Conservation (phyloP, 1,140 invertebrate species). For the Laupala kohalensis region DNA sequence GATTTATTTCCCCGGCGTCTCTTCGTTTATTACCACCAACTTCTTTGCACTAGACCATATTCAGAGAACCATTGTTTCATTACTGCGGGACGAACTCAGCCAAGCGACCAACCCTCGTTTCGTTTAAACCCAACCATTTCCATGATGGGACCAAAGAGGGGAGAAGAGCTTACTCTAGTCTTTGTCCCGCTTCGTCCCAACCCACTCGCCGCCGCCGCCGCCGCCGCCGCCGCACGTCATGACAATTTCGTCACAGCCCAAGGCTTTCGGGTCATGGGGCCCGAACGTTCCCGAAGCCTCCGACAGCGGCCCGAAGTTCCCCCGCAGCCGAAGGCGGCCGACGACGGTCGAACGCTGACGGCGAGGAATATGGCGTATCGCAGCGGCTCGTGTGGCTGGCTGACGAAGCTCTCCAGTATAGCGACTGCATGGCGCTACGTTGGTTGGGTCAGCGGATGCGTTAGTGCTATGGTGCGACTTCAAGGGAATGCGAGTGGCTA, state of each 20-base stretch:
- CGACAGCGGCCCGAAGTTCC: background rate
- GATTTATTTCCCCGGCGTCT: too few relatives aligned
- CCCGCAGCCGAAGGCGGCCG: background rate
- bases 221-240: constrained; percentile 15
- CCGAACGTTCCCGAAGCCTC: constrained; percentile 12
- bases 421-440: constrained; percentile 11
- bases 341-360: background rate
- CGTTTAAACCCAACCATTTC: constrained; percentile 14
- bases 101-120: constrained; percentile 5
- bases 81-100: background rate
- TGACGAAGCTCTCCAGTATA: constrained; percentile 7
- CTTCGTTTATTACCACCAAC: too few relatives aligned
- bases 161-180: background rate
- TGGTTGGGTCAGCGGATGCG: background rate
- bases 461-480: constrained; percentile 7
- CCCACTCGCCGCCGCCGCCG: constrained; percentile 11
- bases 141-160: constrained; percentile 3
- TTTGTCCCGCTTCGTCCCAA: background rate
- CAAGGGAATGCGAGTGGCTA: constrained; percentile 2
- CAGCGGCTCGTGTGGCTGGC: constrained; percentile 10
- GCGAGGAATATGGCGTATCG: constrained; percentile 5
- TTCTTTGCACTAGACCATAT: too few relatives aligned
- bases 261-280: constrained; percentile 17
- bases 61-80: background rate
- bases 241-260: constrained; percentile 19